Evolutionary conservation across 2,113 vertebrate genomes (phyloP).

Genomic region (Thinocorus orbignyianus): DNA sequence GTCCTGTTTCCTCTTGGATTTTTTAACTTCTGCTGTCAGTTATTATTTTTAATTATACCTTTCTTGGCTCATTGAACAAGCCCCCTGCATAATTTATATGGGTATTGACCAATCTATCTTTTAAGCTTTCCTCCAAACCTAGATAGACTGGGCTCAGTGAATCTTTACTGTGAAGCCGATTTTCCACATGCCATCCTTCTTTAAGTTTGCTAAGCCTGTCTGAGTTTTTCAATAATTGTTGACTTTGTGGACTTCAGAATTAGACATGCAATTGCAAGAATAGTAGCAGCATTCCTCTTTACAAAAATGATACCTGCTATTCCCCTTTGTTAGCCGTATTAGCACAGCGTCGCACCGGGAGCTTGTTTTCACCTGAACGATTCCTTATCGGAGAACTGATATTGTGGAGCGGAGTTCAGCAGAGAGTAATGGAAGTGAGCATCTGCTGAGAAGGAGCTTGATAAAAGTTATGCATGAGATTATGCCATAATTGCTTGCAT

Average conservation of each 20-base stretch:
- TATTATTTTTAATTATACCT: not conserved
- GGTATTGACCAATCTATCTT: not conserved
- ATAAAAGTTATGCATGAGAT: not conserved
- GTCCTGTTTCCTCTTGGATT: not conserved
- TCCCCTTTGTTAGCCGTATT: not conserved
- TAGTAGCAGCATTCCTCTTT: fast-evolving
- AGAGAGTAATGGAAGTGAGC: not conserved
- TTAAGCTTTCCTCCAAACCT: not conserved
- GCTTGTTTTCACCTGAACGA: not conserved
- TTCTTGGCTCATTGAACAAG: not conserved
- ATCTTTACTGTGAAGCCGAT: not conserved
- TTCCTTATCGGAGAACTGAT: not conserved
- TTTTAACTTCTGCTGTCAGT: not conserved
- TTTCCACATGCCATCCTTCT: not conserved
- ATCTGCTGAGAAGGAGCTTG: not conserved
- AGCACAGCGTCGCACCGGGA: not conserved
- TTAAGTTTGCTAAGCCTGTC: not conserved
- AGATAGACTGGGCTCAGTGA: not conserved
- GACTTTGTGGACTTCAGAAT: not conserved
- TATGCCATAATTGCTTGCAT: not conserved
- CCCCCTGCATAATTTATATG: not conserved
- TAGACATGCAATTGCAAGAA: not conserved
- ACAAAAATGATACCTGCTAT: not conserved
- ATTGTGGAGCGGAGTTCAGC: not conserved
- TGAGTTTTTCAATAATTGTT: not conserved